Evolutionary conservation across 2,888 invertebrate genomes (phyloP).

Genomic region (Dolichomitus sp.): DNA sequence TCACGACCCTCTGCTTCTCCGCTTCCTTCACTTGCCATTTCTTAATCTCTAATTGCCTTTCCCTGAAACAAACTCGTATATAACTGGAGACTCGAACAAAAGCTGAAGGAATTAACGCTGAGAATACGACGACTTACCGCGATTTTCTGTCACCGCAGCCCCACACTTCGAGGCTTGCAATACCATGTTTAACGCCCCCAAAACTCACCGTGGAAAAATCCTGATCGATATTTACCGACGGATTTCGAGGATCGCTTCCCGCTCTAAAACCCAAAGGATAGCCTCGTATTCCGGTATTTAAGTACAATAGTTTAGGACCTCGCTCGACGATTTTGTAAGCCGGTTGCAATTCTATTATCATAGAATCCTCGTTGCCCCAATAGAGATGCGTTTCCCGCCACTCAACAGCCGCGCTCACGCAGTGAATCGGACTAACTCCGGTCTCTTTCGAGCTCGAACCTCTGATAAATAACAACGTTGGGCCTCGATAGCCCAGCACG

Average conservation of each 20-base stretch:
- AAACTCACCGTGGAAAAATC: conserved; percentile 81
- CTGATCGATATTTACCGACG: conserved; percentile 91
- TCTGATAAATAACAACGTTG: conserved; percentile 87
- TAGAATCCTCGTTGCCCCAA: conserved; percentile 94
- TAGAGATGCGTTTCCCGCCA: conserved; percentile 96
- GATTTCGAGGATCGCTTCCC: conserved; percentile 93
- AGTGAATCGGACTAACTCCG: conserved; percentile 89
- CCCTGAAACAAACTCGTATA: conserved; percentile 86
- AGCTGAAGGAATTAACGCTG: neutral
- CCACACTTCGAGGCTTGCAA: conserved; percentile 90
- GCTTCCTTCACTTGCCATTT: conserved; percentile 97
- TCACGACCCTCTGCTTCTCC: conserved; percentile 94
- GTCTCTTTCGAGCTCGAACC: conserved; percentile 85
- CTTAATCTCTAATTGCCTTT: conserved; percentile 95
- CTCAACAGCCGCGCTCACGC: conserved; percentile 92
- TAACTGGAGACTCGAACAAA: neutral
- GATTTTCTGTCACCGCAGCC: conserved; percentile 92
- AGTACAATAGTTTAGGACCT: conserved; percentile 93
- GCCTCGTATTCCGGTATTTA: conserved; percentile 94
- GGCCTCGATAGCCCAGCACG: conserved; percentile 91
- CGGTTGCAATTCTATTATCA: conserved; percentile 92
- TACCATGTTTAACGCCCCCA: conserved; percentile 86
- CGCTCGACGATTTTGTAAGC: conserved; percentile 89
- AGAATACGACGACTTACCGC: conserved; percentile 85
- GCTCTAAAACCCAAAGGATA: conserved; percentile 95